Percentiles rank a stretch among this genome's conserved stretches.
Conservation (phyloP, 1,140 invertebrate genomes). For the Orchestia grillus region DNA sequence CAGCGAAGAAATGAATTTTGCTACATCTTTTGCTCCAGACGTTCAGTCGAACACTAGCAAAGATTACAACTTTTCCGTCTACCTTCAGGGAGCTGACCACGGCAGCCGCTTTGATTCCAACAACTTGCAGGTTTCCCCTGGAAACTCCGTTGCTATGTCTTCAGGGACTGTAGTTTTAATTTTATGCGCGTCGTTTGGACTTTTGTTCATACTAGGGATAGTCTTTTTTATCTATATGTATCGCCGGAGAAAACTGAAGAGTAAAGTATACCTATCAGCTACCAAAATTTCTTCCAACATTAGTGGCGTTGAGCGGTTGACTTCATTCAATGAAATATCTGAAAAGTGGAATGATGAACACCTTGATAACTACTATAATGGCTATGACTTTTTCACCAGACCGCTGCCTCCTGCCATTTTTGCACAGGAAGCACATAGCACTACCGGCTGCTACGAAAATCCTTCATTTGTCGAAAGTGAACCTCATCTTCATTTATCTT, state of each 20-base stretch:
- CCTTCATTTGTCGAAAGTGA: not conserved
- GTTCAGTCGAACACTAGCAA: not conserved
- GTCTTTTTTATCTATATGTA: not conserved
- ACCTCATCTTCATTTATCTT: not conserved
- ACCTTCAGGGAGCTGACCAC: not conserved
- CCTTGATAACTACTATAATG: not conserved
- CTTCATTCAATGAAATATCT: not conserved
- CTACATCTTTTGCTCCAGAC: not conserved
- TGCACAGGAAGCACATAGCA: not conserved
- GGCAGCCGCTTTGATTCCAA: not conserved
- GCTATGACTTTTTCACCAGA: not conserved
- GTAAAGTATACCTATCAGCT: not conserved
- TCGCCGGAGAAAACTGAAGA: not conserved
- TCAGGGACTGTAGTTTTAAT: not conserved
- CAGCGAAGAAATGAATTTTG: not conserved
- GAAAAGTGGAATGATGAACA: not conserved
- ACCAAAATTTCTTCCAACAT: not conserved
- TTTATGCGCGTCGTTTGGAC: not conserved
- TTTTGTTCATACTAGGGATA: not conserved
- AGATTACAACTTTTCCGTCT: not conserved
- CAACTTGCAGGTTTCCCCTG: not conserved
- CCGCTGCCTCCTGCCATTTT: conserved; percentile 29
- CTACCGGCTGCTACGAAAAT: not conserved
- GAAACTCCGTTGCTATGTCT: not conserved
- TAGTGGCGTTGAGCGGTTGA: not conserved